Evolutionary conservation across 2,888 invertebrate genomes (phyloP).

Genomic region (Lissonota sp.): DNA sequence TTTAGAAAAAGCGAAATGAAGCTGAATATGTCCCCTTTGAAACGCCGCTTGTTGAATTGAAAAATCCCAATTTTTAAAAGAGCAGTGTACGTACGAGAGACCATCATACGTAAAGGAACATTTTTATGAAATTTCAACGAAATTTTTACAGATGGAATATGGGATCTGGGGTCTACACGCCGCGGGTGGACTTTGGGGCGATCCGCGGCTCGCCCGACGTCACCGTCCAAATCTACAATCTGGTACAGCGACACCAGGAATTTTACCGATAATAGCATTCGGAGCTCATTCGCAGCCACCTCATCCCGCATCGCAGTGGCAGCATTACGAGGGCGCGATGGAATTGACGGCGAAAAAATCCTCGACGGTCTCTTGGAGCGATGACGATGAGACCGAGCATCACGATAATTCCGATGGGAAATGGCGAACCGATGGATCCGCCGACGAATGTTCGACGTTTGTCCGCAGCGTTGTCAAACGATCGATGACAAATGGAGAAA

Average conservation of each 20-base stretch:
- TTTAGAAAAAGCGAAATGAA: too few relatives aligned
- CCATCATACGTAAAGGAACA: too few relatives aligned
- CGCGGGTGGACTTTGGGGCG: conserved; percentile 82
- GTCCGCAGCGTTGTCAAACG: too few relatives aligned
- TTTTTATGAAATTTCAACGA: too few relatives aligned
- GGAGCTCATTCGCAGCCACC: conserved; percentile 76
- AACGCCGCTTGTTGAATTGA: too few relatives aligned
- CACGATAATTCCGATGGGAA: conserved; percentile 9
- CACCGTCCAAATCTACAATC: conserved; percentile 79
- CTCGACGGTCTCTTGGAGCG: conserved; percentile 29
- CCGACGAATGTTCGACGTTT: background rate
- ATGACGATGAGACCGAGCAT: conserved; percentile 56
- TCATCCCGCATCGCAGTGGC: too few relatives aligned
- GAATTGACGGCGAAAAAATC: conserved; percentile 77
- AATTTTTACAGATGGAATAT: conserved; percentile 81
- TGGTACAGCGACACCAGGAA: conserved; percentile 74
- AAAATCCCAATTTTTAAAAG: too few relatives aligned
- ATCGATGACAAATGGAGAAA: conserved; percentile 64
- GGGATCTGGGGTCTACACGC: conserved; percentile 82
- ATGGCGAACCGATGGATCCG: background rate
- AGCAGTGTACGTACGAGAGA: too few relatives aligned
- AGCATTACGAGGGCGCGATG: conserved; percentile 68
- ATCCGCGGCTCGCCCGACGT: conserved; percentile 80
- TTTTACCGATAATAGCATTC: conserved; percentile 77
- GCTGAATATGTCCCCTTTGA: too few relatives aligned